A percentile compares a stretch with the other conserved stretches of the same genome.
Conservation (phyloP, 2,113 vertebrate genomes). For the Zosterops borbonicus region DNA sequence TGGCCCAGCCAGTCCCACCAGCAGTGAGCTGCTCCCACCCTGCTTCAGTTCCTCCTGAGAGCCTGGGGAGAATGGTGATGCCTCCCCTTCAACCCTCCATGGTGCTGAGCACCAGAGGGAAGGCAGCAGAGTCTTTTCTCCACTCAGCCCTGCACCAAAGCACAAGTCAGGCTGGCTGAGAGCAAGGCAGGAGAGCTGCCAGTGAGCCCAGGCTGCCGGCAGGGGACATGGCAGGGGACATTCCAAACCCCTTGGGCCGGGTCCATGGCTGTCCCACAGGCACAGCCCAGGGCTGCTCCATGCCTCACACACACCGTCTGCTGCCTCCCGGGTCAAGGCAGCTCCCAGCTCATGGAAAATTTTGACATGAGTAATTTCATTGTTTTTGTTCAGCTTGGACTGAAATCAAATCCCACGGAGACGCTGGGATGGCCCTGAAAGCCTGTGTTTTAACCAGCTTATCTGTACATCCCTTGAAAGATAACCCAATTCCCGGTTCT, state of each 20-base stretch:
- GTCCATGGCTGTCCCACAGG: rapidly evolving
- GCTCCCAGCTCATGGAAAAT: conserved; percentile 26
- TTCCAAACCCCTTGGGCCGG: rapidly evolving
- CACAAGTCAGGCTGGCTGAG: neutral
- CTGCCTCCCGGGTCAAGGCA: neutral
- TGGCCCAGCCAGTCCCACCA: neutral
- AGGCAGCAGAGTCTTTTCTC: neutral
- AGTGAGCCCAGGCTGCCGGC: rapidly evolving
- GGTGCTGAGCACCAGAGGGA: neutral
- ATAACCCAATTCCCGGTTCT: neutral
- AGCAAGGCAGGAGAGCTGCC: neutral
- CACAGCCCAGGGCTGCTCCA: neutral
- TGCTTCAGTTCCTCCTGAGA: rapidly evolving
- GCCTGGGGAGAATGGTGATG: neutral
- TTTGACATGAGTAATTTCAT: neutral
- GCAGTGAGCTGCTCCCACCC: neutral
- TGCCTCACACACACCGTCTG: neutral
- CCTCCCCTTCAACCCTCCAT: neutral
- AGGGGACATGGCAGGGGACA: neutral
- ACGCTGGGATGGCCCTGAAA: neutral
- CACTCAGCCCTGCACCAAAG: neutral
- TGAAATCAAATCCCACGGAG: neutral
- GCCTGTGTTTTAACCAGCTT: neutral
- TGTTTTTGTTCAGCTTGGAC: conserved; percentile 29
- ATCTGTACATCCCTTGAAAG: neutral